Evolutionary conservation across 1,140 invertebrate species (phyloP).

Genomic region (Trachelipus rathkii): DNA sequence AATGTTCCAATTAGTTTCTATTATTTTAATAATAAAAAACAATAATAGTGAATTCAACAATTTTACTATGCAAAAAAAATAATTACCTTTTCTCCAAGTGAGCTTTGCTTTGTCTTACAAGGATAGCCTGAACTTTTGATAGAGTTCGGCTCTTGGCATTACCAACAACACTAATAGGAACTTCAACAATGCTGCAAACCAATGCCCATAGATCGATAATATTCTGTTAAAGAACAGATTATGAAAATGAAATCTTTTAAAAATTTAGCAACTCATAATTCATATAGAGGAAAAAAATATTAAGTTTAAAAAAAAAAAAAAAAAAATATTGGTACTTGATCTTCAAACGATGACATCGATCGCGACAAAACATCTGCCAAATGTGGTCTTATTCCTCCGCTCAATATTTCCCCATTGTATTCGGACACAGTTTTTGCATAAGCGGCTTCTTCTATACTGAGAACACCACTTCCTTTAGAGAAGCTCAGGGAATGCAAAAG

Average conservation of each 20-base stretch:
- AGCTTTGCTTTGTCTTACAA: not conserved
- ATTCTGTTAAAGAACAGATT: not conserved
- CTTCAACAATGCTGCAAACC: slow-evolving; percentile 6
- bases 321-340: not conserved
- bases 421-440: slow-evolving; percentile 1
- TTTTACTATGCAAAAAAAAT: not conserved
- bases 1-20: no score
- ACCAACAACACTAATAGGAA: not conserved
- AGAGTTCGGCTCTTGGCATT: not conserved
- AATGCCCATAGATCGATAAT: not conserved
- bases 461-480: not conserved
- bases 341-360: not conserved
- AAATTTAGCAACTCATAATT: no score
- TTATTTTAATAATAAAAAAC: slow-evolving; percentile 8
- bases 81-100: not conserved
- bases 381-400: not conserved
- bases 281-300: no score
- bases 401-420: slow-evolving; percentile 13
- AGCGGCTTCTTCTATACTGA: slow-evolving; percentile 18
- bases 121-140: not conserved
- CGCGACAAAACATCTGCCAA: not conserved
- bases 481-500: not conserved
- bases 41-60: not conserved
- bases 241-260: no score
- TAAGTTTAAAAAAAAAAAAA: no score